Base-by-base conservation (phyloP, 2,888 invertebrate species). In the Abrostola triplasia region DNA sequence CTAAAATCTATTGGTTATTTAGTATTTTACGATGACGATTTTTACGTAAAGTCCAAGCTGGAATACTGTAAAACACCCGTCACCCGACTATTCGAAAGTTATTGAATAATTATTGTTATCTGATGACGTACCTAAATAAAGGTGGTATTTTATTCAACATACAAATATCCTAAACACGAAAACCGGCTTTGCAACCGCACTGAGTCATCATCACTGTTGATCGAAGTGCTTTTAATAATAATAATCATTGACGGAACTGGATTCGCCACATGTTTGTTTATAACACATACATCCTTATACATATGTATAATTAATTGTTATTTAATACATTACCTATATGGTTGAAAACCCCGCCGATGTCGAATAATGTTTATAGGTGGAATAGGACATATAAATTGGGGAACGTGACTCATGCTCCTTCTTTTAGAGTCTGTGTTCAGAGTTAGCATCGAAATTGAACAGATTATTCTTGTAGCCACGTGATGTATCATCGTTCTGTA, bases 351-450 rank as follows among this genome's bases (percentile, higher is more conserved):
- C 36, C 52, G 71, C 57, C 67, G 35, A 55, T 71, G 59, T 51
- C 44, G 65, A 60, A 59, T 35, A 58, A 36, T 35, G n/a, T 55
- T 67, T 53, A 70, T 65, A 55, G 13, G 51, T 47, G 36, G 5
- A 72, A 77, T 55, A 38, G 61, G 67, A 64, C 64, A 37, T 13
- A 49, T 47, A 54, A 79, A 77, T 79, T 72, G 60, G 77, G 64
- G 36, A 65, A 67, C 36, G 48, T 80, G 80, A 80, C 56, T 80
- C 79, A 80, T 38, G 7, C 0, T 5, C 54, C 52, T 64, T 59
- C 24, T 62, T 56, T 64, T 58, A 57, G 58, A 51, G 60, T 36
- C 47, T 57, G 36, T 37, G 64, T 62, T 64, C 35, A 62, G 62
- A 71, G 51, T 58, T 63, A 63, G 53, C 63, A 44, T 11, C 62